phyloP scores from a whole-genome alignment of 2,113 vertebrate species.

The Oplegnathus fasciatus region DNA sequence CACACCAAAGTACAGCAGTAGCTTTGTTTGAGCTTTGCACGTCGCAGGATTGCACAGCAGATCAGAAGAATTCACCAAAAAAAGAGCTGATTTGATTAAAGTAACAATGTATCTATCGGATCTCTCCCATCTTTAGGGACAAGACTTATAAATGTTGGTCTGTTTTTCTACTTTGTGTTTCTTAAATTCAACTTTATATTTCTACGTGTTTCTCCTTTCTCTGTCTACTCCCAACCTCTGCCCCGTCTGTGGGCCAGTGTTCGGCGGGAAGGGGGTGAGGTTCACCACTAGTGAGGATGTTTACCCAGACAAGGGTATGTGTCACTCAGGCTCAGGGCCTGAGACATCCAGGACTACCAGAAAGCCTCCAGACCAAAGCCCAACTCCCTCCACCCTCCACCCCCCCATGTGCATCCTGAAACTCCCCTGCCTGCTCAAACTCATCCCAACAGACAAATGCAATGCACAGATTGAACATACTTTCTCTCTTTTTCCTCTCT shows the following conservation, averaged over 20 bases:
- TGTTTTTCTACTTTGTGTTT: conserved; percentile 64
- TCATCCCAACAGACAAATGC: conserved; percentile 66
- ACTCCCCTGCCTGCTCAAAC: conserved; percentile 74
- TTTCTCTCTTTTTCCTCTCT: conserved; percentile 4
- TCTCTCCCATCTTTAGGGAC: not conserved
- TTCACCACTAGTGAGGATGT: conserved; percentile 99
- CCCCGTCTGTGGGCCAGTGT: conserved; percentile 90
- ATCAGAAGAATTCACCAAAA: not conserved
- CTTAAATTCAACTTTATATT: conserved; percentile 55
- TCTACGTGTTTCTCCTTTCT: conserved; percentile 76
- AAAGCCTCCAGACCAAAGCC: conserved; percentile 68
- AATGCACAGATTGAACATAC: conserved; percentile 59
- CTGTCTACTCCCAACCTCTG: conserved; percentile 71
- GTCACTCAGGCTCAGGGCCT: conserved; percentile 72
- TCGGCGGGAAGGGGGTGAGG: conserved; percentile 98
- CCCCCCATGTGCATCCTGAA: conserved; percentile 77
- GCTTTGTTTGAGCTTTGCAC: not conserved
- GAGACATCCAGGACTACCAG: conserved; percentile 72
- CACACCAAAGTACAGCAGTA: conserved; percentile 18
- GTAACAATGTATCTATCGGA: not conserved
- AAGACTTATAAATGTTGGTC: conserved; percentile 45
- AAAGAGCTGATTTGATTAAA: not conserved
- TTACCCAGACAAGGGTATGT: conserved; percentile 99
- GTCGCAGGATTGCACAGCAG: conserved; percentile 6
- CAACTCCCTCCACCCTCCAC: conserved; percentile 66